Evolutionary conservation across 2,113 vertebrate species (phyloP), one percentile per base, ranked within the genome.

Genomic region (Malurus melanocephalus): DNA sequence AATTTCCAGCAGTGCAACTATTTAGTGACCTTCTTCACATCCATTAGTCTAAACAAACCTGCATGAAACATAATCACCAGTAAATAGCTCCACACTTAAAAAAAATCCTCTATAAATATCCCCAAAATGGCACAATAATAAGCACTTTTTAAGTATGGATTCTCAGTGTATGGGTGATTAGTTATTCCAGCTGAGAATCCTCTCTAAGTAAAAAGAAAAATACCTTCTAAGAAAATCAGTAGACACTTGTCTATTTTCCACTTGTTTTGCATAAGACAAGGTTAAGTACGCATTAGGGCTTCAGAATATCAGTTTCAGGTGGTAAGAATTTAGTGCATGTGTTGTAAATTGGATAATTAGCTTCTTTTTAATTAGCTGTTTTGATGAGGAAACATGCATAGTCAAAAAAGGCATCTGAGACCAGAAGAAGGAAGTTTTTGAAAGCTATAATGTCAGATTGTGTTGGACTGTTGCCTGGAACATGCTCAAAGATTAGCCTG

Each of bases 311-410:
- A n/a, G 10, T 45, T 65, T 89, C 45, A 83, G 42, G 56, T 65
- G 32, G 38, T 13, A 81, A 27, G 42, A 19, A 57, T 90, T 90
- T 90, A 66, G 60, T 86, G 30, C 35, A 45, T 33, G 30, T 77
- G 23, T 62, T 93, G 45, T 32, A 94, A 93, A 86, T 75, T 76
- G 77, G 35, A 59, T 94, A 85, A 94, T 93, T 91, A 66, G 2
- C 3, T n/a, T 46, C 84, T 46, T 57, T 84, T 52, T 90, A 86
- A 95, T 93, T 92, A 84, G 3, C 11, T 79, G 46, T 82, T 92
- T 62, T 87, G 23, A 49, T 83, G 52, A 88, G 18, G 35, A 82
- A 51, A 10, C 15, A 81, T 75, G 23, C 9, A 72, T 8, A 86
- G 40, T 56, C 46, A 62, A 38, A 35, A 52, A 67, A 51, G 28